Base-by-base conservation (phyloP, 2,797 vertebrate genomes). In the Coilia nasus region DNA sequence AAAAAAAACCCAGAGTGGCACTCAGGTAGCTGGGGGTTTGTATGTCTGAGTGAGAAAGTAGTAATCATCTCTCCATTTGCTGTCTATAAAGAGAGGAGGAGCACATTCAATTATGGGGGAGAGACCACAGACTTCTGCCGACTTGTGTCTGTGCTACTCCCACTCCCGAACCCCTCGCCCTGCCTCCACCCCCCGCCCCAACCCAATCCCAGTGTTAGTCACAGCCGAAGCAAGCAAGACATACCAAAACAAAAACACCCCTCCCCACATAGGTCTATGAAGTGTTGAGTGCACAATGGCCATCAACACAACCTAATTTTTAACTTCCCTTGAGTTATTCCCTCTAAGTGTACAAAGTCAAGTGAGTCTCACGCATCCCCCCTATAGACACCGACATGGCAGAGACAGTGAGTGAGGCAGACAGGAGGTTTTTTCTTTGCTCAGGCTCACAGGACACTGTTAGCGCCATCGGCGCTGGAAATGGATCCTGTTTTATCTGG, bases 401-500 rank as follows among this genome's bases (percentile, higher is more conserved):
- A 31, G 12, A 71, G 71, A 78, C 71, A 78, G 21, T 78, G 71
- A 44, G 6, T 35, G 19, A 21, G 71, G 71, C 71, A 44, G 71
- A 78, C 71, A 44, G 7, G 35, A 78, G 71, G 31, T 35, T 78
- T 78, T 3, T 17, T 19, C 35, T 78, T 41, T n/a, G 28, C 71
- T 21, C 17, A 19, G 31, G 71, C 41, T 44, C 41, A 41, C 31
- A 78, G 71, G 71, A 78, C 71, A 78, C 31, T 78, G 71, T 78
- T 78, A 44, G 71, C 71, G 19, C 71, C 35, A 17, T 35, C 41
- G 31, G 12, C 35, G 35, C 35, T 92, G 89, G 87, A 87, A 86
- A 85, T 41, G 46, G 64, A 15, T 4, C 14, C 64, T 92, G 89
- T 94, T 94, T 94, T 92, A 86, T 94, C 92, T 94, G 93, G 92